Evolutionary conservation across 35 echinoderm and acorn worm species (phyloP), one percentile per base, ranked within the genome.

Genomic region (Patiria miniata): DNA sequence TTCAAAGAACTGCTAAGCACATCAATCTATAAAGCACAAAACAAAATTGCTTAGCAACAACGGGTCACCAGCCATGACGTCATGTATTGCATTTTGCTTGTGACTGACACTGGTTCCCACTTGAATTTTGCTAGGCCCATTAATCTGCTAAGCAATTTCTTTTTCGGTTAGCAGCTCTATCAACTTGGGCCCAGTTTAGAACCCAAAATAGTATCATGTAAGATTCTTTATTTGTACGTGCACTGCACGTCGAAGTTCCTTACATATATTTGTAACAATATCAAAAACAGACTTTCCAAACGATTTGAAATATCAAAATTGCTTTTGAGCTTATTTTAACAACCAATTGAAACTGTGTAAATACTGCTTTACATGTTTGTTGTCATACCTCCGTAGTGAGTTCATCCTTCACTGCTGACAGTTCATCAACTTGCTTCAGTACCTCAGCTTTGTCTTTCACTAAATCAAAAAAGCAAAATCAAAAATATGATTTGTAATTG

Each of bases 371-470:
- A n/a, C n/a, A 36, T 18, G 52, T 85, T 33, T 28, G 32, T 30
- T 5, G 19, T 15, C 60, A 65, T 81, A 97, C 95, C 89, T 94
- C 84, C 77, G 90, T 51, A 7, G 95, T 97, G 3, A 97, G 86
- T 89, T 97, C 95, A 91, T 97, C 95, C 82, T 94, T 97, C 12
- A 94, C 95, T 39, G 85, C 32, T 38, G 89, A 91, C 32, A 97
- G 92, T 51, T 97, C 95, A 81, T 97, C 95, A 18, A 97, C 89
- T 84, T 97, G 95, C 34, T 91, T 94, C 51, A 97, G 78, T 52
- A 97, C 91, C 81, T 88, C 89, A 77, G 95, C 95, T 80, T 94
- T 97, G 52, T 97, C 95, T 97, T 97, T 97, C 95, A 97, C 95
- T 97, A 83, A 50, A 83, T 83, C 23, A 73, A n/a, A 87, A 57